Evolutionary conservation across 2,888 invertebrate species (phyloP).

Genomic region (Eupithecia tripunctaria): DNA sequence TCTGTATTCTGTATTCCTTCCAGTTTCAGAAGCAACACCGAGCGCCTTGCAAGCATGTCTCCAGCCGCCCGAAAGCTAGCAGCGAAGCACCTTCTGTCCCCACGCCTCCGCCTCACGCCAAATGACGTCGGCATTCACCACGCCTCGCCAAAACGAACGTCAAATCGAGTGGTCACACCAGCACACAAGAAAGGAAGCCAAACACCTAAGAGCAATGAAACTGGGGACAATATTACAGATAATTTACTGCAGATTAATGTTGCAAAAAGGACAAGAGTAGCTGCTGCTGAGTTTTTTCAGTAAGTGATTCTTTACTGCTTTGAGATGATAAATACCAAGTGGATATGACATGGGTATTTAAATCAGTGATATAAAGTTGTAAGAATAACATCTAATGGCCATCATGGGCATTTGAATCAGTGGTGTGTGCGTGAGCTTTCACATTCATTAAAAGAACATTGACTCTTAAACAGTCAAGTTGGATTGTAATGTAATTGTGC

Average conservation of each 20-base stretch:
- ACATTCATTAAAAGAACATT: not conserved
- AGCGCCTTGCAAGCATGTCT: constrained; percentile 95
- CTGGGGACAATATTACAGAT: constrained; percentile 88
- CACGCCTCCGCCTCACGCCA: constrained; percentile 75
- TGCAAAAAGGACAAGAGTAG: constrained; percentile 88
- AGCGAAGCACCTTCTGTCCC: constrained; percentile 82
- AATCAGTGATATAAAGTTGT: not conserved
- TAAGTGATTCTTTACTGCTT: constrained; percentile 32
- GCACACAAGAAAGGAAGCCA: constrained; percentile 42
- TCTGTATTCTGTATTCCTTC: too few species aligned
- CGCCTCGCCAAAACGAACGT: constrained; percentile 60
- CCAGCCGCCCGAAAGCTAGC: constrained; percentile 97
- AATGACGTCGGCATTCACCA: constrained; percentile 71
- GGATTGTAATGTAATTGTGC: not conserved
- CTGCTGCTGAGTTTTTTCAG: constrained; percentile 92
- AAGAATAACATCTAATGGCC: not conserved
- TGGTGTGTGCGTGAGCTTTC: not conserved
- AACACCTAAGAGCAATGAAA: constrained; percentile 21
- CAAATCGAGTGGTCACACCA: constrained; percentile 61
- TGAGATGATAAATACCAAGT: not conserved
- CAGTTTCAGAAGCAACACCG: constrained; percentile 86
- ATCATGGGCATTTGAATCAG: not conserved
- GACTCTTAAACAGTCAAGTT: not conserved
- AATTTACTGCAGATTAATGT: constrained; percentile 92
- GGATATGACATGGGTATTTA: not conserved